phyloP scores from a whole-genome alignment of 2,113 vertebrate genomes.

The Thymallus thymallus region DNA sequence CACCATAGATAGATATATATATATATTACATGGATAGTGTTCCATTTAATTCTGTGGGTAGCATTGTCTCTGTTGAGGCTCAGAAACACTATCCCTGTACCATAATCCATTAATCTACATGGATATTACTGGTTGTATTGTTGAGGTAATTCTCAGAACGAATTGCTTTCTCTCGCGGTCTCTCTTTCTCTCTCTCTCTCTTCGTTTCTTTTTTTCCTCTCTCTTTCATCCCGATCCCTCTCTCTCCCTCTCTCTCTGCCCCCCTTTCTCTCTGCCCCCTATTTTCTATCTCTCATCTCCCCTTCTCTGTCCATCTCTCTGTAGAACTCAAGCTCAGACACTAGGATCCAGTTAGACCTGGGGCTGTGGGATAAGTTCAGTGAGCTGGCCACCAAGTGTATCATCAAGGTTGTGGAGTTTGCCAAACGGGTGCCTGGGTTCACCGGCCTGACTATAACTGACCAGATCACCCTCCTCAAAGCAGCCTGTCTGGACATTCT shows the following conservation, averaged over 20 bases:
- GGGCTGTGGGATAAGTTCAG: constrained; percentile 99
- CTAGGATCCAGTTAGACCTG: constrained; percentile 92
- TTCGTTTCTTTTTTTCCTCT: no score
- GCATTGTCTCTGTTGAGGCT: not conserved
- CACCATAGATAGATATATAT: not conserved
- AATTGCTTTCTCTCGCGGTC: constrained; percentile 26
- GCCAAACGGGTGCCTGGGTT: constrained; percentile 96
- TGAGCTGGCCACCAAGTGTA: constrained; percentile 97
- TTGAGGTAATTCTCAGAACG: not conserved
- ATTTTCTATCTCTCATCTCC: not conserved
- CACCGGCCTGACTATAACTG: constrained; percentile 91
- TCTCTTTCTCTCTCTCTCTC: not conserved
- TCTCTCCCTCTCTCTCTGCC: not conserved
- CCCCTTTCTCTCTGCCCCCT: not conserved
- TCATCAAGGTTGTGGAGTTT: constrained; percentile 99
- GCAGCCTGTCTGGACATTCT: constrained; percentile 95
- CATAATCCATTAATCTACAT: not conserved
- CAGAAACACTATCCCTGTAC: not conserved
- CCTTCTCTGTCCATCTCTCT: not conserved
- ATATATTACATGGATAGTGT: no score
- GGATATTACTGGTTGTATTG: not conserved
- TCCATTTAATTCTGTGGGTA: no score
- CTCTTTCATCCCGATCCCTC: no score
- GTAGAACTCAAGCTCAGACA: constrained; percentile 94
- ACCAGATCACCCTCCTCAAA: constrained; percentile 95